phyloP scores from a whole-genome alignment of 2,797 vertebrate genomes.

The Thunnus albacares region DNA sequence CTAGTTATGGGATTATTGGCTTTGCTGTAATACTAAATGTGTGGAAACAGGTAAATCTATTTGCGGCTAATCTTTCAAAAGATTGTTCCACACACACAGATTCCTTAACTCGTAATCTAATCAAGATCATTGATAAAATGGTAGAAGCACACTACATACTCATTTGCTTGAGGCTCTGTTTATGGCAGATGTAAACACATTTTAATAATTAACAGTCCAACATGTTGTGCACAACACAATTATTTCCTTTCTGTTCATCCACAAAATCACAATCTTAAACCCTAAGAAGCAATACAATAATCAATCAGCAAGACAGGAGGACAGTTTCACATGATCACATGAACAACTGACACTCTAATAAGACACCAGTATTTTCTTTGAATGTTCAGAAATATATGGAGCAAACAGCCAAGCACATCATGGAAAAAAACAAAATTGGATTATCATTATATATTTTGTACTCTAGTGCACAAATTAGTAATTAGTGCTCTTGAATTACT shows the following conservation, averaged over 20 bases:
- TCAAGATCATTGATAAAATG: neutral
- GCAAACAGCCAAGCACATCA: too few relatives aligned
- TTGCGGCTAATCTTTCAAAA: too few relatives aligned
- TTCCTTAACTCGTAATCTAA: neutral
- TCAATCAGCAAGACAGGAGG: neutral
- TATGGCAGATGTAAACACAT: neutral
- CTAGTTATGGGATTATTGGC: constrained; percentile 16
- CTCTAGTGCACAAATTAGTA: neutral
- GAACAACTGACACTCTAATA: neutral
- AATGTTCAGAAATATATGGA: neutral
- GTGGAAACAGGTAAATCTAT: constrained; percentile 10
- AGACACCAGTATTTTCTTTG: neutral
- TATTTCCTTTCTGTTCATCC: neutral
- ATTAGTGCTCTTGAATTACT: neutral
- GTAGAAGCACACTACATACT: neutral
- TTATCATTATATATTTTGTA: neutral
- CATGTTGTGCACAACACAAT: neutral
- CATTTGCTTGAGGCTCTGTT: neutral
- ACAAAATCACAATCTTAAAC: neutral
- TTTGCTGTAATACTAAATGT: neutral
- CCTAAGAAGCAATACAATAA: neutral
- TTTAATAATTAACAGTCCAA: neutral
- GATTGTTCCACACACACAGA: neutral
- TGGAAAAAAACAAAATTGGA: too few relatives aligned
- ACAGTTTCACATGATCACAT: neutral